Percentiles rank a stretch among this genome's conserved stretches.
Evolutionary conservation across 2,888 invertebrate species (phyloP).

Genomic region (Leucoma salicis): DNA sequence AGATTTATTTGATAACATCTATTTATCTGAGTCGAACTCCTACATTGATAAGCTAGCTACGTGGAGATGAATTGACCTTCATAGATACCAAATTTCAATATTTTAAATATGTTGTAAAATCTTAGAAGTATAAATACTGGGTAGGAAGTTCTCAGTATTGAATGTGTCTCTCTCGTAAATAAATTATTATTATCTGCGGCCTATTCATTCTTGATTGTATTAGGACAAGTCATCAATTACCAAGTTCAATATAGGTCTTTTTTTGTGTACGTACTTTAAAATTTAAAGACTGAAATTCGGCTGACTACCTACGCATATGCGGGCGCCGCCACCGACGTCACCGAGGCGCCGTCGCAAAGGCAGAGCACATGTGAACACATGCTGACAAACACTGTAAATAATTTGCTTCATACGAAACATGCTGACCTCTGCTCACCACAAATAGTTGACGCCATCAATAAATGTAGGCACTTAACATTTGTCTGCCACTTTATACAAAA

Average conservation of each 20-base stretch:
- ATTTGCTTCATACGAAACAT: conserved; percentile 48
- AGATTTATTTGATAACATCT: too few relatives aligned
- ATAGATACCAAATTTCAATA: too few relatives aligned
- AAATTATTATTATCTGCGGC: conserved; percentile 13
- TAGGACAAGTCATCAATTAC: conserved; percentile 30
- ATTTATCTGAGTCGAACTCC: too few relatives aligned
- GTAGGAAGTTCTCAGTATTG: too few relatives aligned
- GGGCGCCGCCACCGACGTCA: conserved; percentile 43
- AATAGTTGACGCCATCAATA: conserved; percentile 22
- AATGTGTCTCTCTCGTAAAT: conserved; percentile 12
- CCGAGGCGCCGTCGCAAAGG: conserved; percentile 33
- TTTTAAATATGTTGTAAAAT: too few relatives aligned
- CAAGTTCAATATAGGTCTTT: conserved; percentile 25
- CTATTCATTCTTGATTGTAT: conserved; percentile 21
- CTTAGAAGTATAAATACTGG: too few relatives aligned
- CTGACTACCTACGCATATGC: conserved; percentile 51
- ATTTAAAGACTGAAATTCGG: conserved; percentile 40
- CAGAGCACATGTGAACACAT: conserved; percentile 57
- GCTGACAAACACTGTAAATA: conserved; percentile 53
- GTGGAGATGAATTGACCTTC: too few relatives aligned
- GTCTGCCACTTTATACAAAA: not conserved
- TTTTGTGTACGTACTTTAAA: conserved; percentile 37
- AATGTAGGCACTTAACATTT: conserved; percentile 13
- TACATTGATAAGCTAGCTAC: too few relatives aligned
- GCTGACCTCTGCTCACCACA: conserved; percentile 47